Conservation (phyloP, 2,797 vertebrate genomes). For the Helarctos malayanus region DNA sequence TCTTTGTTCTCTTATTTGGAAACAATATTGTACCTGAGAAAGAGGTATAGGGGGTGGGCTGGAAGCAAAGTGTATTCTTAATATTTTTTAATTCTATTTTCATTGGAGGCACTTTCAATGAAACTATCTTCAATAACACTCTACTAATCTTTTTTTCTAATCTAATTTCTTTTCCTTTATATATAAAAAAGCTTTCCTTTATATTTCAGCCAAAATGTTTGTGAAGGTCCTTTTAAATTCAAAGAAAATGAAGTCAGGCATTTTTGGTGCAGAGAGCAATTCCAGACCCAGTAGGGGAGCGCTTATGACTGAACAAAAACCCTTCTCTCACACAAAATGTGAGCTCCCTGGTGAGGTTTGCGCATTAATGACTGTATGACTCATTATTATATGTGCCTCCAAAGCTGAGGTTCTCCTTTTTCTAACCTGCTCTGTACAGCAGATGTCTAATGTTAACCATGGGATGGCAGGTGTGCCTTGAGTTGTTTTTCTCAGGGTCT, state of each 20-base stretch:
- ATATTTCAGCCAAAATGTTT: conserved; percentile 70
- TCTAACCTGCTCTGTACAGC: conserved; percentile 64
- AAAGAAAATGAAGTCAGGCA: conserved; percentile 77
- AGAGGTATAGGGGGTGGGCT: neutral
- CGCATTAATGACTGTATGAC: conserved; percentile 74
- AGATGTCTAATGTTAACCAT: conserved; percentile 64
- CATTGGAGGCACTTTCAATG: neutral
- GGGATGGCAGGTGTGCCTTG: conserved; percentile 74
- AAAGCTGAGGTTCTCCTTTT: conserved; percentile 76
- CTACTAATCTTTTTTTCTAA: conserved; percentile 41
- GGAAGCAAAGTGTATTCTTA: neutral
- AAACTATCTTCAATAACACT: neutral
- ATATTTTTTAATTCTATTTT: conserved; percentile 48
- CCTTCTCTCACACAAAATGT: conserved; percentile 67
- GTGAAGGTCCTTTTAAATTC: conserved; percentile 79
- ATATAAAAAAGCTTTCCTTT: conserved; percentile 60
- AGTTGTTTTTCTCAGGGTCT: conserved; percentile 68
- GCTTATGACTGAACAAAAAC: conserved; percentile 73
- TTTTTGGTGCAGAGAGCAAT: conserved; percentile 81
- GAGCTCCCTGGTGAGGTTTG: conserved; percentile 71
- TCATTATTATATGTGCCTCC: conserved; percentile 72
- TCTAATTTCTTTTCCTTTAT: conserved; percentile 64
- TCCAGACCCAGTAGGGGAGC: conserved; percentile 73
- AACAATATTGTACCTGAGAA: neutral
- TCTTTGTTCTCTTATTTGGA: neutral